A percentile compares a stretch with the other conserved stretches of the same genome.
Evolutionary conservation across 2,797 vertebrate species (phyloP).

Genomic region (Manis pentadactyla): DNA sequence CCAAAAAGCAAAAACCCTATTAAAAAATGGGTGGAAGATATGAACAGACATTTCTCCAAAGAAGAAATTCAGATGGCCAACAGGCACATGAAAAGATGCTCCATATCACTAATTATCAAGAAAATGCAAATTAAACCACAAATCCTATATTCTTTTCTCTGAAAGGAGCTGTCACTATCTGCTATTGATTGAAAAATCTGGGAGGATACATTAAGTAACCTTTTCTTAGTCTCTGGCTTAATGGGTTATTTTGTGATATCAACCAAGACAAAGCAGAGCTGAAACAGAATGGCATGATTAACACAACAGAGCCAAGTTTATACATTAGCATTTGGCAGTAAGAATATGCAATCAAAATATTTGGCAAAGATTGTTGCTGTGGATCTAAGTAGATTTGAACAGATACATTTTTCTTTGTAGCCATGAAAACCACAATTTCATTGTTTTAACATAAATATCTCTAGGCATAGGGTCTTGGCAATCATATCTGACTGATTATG

Average conservation of each 20-base stretch:
- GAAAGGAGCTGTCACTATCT: background rate
- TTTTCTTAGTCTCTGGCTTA: background rate
- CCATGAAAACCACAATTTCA: slow-evolving; percentile 59
- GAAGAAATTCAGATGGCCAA: no score
- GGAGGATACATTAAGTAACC: background rate
- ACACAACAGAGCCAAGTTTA: background rate
- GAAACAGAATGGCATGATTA: background rate
- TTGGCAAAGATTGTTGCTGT: background rate
- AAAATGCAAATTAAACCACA: no score
- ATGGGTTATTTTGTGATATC: slow-evolving; percentile 7
- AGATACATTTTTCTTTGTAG: slow-evolving; percentile 56
- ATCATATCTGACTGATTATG: background rate
- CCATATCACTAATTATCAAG: no score
- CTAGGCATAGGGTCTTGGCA: slow-evolving; percentile 38
- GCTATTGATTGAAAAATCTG: slow-evolving; percentile 2
- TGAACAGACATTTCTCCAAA: no score
- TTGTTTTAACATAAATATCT: slow-evolving; percentile 52
- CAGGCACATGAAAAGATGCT: no score
- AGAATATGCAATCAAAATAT: slow-evolving; percentile 36
- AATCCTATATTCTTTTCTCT: background rate
- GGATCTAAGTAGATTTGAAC: slow-evolving; percentile 15
- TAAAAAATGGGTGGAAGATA: no score
- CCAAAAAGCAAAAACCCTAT: no score
- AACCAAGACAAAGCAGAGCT: background rate
- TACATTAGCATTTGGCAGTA: slow-evolving; percentile 38